Conservation (phyloP, 2,797 vertebrate genomes). For the Cyclopterus lumpus region DNA sequence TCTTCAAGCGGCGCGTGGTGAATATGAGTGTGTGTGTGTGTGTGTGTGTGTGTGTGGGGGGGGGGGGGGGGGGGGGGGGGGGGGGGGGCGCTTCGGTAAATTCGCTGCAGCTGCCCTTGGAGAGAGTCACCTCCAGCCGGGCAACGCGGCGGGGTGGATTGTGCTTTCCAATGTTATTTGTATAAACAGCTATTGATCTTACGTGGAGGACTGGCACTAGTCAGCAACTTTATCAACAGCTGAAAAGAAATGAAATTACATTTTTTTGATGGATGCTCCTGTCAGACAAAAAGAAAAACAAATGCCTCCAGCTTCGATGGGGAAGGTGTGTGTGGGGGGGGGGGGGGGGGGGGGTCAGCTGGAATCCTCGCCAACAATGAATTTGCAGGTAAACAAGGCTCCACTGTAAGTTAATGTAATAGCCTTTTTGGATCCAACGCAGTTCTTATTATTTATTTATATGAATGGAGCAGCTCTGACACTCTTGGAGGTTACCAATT, state of each 20-base stretch:
- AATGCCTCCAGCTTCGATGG: constrained; percentile 69
- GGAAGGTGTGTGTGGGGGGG: constrained; percentile 19
- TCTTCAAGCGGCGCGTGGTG: constrained; percentile 61
- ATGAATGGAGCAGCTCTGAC: constrained; percentile 46
- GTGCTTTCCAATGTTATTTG: constrained; percentile 75
- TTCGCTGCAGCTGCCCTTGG: constrained; percentile 62
- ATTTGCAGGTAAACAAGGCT: constrained; percentile 47
- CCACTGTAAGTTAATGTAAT: constrained; percentile 53
- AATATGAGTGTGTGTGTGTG: constrained; percentile 40
- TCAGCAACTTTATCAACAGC: constrained; percentile 87
- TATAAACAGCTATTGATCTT: constrained; percentile 85
- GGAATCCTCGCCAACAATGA: constrained; percentile 34
- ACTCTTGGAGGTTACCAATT: constrained; percentile 68
- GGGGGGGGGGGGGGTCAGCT: constrained; percentile 34
- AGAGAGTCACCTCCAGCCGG: constrained; percentile 78
- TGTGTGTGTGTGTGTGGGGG: too few relatives aligned
- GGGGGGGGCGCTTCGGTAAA: constrained; percentile 30
- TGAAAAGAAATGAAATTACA: constrained; percentile 83
- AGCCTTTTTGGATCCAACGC: constrained; percentile 40
- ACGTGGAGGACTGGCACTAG: constrained; percentile 79
- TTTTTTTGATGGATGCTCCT: constrained; percentile 87
- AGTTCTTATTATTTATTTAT: constrained; percentile 61
- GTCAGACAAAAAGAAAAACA: constrained; percentile 77
- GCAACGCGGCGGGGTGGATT: constrained; percentile 51
- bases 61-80: too few relatives aligned